Evolutionary conservation across 2,113 vertebrate genomes (phyloP), one percentile per base, ranked within the genome.

Genomic region (Thamnaconus septentrionalis): DNA sequence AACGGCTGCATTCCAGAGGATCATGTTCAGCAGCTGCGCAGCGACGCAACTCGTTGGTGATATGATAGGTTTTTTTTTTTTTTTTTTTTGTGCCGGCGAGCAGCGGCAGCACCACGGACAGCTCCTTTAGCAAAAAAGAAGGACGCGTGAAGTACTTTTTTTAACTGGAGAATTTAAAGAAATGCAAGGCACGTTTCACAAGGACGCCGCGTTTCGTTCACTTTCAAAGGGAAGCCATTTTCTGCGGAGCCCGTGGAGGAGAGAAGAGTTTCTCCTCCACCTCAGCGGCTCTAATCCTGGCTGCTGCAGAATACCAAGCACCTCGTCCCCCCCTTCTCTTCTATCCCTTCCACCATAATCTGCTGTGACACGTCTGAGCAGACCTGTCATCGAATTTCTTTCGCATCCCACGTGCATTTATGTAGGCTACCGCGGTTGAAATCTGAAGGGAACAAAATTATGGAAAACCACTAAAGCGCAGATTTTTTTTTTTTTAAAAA

Each of bases 1-100:
- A 70, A 59, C 74, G 73, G 63, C 69, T 61, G 12, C 48, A 61
- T 51, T 70, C 51, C 78, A 73, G 77, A 81, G 62, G 67, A 51
- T 60, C 66, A 18, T 56, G 63, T 59, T 64, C 41, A 62, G 66
- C 66, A 52, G 44, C 57, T 75, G 70, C 49, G 59, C 42, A 49
- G 31, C 43, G 53, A 84, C 11, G 82, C 84, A 84, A 84, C 83
- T 83, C 78, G 80, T 85, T 72, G 77, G 12, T 61, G 69, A 80
- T 76, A 10, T 80, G 80, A 76, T 78, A 80, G 55, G 5, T 56
- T 7, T 54, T n/a, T 3, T 53, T 31, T 31, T 31, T 31, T 31
- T 31, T 31, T 31, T 31, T 31, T 31, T 31, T 31, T n/a, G 48
- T 11, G 48, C 9, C 10, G 3, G 48, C 47, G 68, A 45, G 54